Base-by-base conservation (phyloP, 2,888 invertebrate genomes). In the Amphimallon solstitiale region DNA sequence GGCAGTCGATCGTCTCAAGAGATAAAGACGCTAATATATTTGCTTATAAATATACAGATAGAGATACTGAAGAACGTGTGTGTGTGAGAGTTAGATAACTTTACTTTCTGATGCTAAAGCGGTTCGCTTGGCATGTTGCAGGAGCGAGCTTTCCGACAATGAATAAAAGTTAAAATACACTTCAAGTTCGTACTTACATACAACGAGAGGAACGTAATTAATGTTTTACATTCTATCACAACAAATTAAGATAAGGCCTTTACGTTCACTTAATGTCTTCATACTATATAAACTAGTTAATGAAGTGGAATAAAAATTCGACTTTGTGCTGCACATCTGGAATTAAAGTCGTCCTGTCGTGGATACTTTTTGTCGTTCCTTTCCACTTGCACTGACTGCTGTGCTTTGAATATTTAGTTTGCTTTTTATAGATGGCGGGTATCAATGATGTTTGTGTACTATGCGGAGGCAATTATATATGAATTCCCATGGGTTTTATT, bases 1-100 rank as follows among this genome's bases (percentile, higher is more conserved):
- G 71, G 71, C 73, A 75, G 75, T 75, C 74, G 79, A 79, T 79
- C 72, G 77, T 73, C 74, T 72, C 71, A 72, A 67, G 61, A 66
- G 73, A 75, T 74, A 72, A 73, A 72, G 69, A 66, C 67, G 67
- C 70, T 71, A 73, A 72, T 70, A 71, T 71, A 70, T 70, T 68
- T 70, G 64, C 69, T 70, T 70, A 69, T 70, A 68, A 69, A 69
- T 65, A 71, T 68, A 67, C 68, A 62, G 62, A 51, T 51, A 51
- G 49, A 49, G 49, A 62, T 62, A 49, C 51, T 46, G 49, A 15
- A 29, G 49, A 15, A 29, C 21, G 48, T 51, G 61, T 48, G 40
- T 46, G 62, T 49, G 40, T 46, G 62, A 38, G 62, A 51, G 62
- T 65, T 59, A 65, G 59, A 48, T 48, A 65, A 56, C 56, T 54